Base-by-base conservation (phyloP, 2,113 vertebrate species). In the Cynopterus brachyotis region DNA sequence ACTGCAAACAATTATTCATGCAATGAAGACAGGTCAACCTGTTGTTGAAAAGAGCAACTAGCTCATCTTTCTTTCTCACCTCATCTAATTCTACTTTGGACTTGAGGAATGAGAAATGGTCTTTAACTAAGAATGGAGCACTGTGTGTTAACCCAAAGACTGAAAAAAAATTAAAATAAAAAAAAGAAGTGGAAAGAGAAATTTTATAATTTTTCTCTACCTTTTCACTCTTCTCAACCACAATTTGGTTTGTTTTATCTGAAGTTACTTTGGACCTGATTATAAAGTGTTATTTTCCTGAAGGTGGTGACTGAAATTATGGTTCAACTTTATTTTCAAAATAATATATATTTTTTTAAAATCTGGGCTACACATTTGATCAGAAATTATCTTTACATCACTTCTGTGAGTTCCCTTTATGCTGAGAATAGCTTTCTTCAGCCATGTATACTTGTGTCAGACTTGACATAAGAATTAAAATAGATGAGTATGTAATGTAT, bases 21-120 rank as follows among this genome's bases (percentile, higher is more conserved):
- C 55, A 78, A 2, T 72, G 55, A 45, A 60, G 81, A 75, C 35
- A 88, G 75, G 78, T 40, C 3, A 0, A 70, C 45, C 55, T 62
- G 47, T 60, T 91, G 64, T 55, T 69, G 30, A n/a, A 94, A 97
- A 97, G 95, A 92, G 82, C 90, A 96, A 32, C 66, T 32, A 50
- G 47, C 62, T 94, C 73, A 50, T 97, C 97, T 95, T 95, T 96
- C 92, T 95, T 96, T 81, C 59, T 86, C 72, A 64, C 55, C 50
- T 94, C 22, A 24, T 83, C 30, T 87, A 83, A 96, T 92, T 92
- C 62, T 62, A 19, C 55, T 57, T 83, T 82, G 30, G 35, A 35
- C 55, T 89, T 10, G 75, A 42, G 24, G 69, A 93, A 92, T 86
- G 90, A 96, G 50, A n/a, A 82, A 86, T 64, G 8, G 42, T 75